phyloP scores from a whole-genome alignment of 2,797 vertebrate genomes.

The Rhodeus uyekii region DNA sequence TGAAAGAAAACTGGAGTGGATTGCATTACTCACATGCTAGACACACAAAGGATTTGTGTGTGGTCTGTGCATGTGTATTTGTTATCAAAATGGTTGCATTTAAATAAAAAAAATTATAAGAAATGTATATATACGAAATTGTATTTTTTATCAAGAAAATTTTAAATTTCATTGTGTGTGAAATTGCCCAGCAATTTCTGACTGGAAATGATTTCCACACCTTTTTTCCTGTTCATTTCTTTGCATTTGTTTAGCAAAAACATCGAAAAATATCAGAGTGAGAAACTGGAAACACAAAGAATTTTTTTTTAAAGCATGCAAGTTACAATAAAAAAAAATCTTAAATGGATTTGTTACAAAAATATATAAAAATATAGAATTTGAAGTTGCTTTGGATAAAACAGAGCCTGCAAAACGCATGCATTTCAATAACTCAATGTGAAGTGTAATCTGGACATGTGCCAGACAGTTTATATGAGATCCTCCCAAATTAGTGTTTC shows the following conservation, averaged over 20 bases:
- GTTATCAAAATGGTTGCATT: too few species aligned
- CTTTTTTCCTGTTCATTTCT: fast-evolving
- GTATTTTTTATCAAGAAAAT: neutral
- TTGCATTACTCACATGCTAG: neutral
- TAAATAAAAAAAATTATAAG: too few species aligned
- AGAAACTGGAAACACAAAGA: neutral
- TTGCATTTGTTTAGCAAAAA: neutral
- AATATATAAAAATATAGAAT: neutral
- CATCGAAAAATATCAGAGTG: too few species aligned
- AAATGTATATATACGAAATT: neutral
- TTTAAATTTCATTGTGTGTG: too few species aligned
- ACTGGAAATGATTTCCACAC: neutral
- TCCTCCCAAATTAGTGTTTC: neutral
- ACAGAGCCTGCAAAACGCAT: neutral
- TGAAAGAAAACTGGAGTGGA: neutral
- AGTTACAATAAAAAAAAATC: neutral
- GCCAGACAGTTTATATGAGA: neutral
- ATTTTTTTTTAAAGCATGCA: neutral
- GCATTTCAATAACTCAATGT: neutral
- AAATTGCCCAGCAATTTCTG: neutral
- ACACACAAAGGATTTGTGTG: neutral
- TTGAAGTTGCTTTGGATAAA: neutral
- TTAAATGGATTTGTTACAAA: too few species aligned
- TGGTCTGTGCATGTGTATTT: too few species aligned
- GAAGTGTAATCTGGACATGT: neutral